Conservation (phyloP, 2,113 vertebrate species). For the Phylloscopus trochiloides region DNA sequence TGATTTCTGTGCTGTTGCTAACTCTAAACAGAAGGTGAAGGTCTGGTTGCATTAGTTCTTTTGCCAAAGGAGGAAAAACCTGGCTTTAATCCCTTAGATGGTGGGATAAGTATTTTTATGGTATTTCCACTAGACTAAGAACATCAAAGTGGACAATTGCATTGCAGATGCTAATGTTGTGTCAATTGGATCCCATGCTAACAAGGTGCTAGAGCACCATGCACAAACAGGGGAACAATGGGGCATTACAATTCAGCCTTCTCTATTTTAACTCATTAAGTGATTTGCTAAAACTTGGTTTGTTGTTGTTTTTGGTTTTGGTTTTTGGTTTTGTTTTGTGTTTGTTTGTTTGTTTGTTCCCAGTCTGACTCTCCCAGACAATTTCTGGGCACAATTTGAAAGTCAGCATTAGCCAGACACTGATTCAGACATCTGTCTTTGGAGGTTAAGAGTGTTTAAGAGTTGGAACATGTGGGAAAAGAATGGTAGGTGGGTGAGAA, state of each 20-base stretch:
- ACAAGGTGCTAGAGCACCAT: not conserved
- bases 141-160: not conserved
- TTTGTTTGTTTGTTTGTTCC: too few relatives aligned
- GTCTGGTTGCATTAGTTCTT: not conserved
- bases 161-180: not conserved
- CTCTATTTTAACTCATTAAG: not conserved
- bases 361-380: not conserved
- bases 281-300: not conserved
- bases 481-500: not conserved
- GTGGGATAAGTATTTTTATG: not conserved
- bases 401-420: not conserved
- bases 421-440: not conserved
- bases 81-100: not conserved
- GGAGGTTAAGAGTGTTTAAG: not conserved
- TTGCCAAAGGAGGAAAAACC: not conserved
- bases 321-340: too few relatives aligned
- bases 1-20: not conserved
- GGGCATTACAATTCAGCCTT: not conserved
- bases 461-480: not conserved
- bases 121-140: not conserved
- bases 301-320: too few relatives aligned
- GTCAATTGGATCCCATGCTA: not conserved
- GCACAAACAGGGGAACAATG: not conserved
- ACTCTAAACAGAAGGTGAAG: not conserved
- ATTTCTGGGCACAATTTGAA: not conserved